Percentiles rank a stretch among this genome's conserved stretches.
These are phyloP conservation scores for Falco columbarius DNA, from an alignment of 2,797 vertebrate species.

Conservation along the genomic window DNA sequence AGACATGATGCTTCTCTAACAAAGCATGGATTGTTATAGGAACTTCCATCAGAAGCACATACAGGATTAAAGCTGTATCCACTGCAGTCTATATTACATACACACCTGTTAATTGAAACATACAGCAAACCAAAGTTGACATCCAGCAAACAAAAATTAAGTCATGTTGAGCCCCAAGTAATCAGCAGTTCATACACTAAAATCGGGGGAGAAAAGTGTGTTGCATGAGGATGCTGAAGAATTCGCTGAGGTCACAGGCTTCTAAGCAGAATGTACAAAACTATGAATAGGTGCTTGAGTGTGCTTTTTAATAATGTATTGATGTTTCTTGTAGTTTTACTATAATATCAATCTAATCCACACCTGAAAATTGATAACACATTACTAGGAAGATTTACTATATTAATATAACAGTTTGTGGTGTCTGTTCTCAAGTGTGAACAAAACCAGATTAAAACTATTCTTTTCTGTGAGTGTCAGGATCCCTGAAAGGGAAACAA, in stretches of 20 bases:
- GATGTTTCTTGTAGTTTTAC: not conserved
- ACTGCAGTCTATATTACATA: slow-evolving; percentile 97
- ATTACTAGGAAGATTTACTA: not conserved
- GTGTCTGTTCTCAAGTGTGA: not conserved
- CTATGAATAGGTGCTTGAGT: not conserved
- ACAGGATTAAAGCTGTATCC: slow-evolving; percentile 95
- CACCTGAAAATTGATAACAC: not conserved
- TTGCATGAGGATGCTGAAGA: not conserved
- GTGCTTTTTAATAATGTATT: not conserved
- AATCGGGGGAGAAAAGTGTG: accelerated
- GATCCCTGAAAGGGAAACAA: not conserved
- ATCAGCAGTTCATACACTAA: not conserved
- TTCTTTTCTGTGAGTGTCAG: not conserved
- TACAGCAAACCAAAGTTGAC: not conserved
- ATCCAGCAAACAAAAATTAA: not conserved
- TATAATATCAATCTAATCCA: not conserved
- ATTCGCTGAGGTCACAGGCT: not conserved
- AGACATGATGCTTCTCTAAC: slow-evolving; percentile 93
- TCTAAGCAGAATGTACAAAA: not conserved
- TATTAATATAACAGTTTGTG: not conserved
- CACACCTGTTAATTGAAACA: slow-evolving; percentile 84
- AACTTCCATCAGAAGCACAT: slow-evolving; percentile 92
- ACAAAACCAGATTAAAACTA: not conserved
- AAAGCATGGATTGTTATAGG: slow-evolving; percentile 95
- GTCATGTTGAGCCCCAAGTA: not conserved